Percentiles rank a stretch among this genome's conserved stretches.
phyloP scores from a whole-genome alignment of 2,888 invertebrate genomes.

The Mesorhabditis belari region DNA sequence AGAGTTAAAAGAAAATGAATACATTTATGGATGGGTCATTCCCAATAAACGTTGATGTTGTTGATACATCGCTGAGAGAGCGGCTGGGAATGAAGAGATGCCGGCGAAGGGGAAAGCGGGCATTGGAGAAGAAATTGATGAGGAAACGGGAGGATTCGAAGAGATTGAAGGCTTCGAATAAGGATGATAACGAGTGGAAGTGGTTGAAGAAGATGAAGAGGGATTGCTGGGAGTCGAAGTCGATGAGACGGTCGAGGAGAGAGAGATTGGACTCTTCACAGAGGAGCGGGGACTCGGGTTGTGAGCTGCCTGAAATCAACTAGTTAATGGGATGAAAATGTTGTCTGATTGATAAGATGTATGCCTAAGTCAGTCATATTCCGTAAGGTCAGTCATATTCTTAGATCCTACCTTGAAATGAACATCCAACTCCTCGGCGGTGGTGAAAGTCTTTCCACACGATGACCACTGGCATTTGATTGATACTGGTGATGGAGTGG shows the following conservation, averaged over 20 bases:
- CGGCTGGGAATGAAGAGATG: slow-evolving; percentile 15
- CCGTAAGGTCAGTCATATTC: background rate
- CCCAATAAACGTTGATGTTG: too few relatives aligned
- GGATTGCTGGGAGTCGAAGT: background rate
- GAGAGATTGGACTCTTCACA: slow-evolving; percentile 3
- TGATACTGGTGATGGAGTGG: background rate
- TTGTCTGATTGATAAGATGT: too few relatives aligned
- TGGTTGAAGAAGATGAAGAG: slow-evolving; percentile 6
- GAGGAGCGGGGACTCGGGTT: background rate
- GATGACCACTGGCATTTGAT: background rate
- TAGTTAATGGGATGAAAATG: background rate
- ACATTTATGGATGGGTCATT: too few relatives aligned
- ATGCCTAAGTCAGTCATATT: background rate
- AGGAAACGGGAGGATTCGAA: too few relatives aligned
- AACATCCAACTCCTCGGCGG: background rate
- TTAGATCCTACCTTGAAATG: background rate
- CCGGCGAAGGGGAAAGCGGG: slow-evolving; percentile 15
- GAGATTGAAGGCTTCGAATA: background rate
- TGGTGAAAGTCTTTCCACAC: background rate
- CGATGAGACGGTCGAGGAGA: background rate
- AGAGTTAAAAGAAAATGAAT: too few relatives aligned
- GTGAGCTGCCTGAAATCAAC: background rate
- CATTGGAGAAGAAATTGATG: too few relatives aligned
- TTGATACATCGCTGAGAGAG: too few relatives aligned
- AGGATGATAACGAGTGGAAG: slow-evolving; percentile 6